Evolutionary conservation across 1,140 invertebrate genomes (phyloP), one percentile per base, ranked within the genome.

Genomic region (Venustaconcha ellipsiformis): DNA sequence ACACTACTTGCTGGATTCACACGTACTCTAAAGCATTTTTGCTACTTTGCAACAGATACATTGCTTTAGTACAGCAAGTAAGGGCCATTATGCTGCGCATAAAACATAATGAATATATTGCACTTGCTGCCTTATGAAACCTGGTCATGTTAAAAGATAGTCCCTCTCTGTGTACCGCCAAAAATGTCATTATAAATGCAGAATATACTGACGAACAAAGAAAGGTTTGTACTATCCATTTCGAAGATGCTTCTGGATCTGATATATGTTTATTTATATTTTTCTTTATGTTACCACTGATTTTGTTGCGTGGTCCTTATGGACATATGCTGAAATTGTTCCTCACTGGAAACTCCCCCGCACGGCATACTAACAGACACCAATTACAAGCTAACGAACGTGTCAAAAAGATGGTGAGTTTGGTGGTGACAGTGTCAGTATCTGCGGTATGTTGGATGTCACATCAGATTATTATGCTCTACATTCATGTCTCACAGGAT

Each of bases 401-500:
- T n/a, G 57, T 23, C 30, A 59, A 13, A 6, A 23, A 30, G 14
- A 26, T 70, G 57, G n/a, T 70, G 4, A 15, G 30, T 30, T 30
- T 26, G 14, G 56, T 62, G 6, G 69, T 70, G 11, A 56, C 37
- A 12, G 57, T 57, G 4, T n/a, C n/a, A n/a, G n/a, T n/a, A n/a
- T 70, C 58, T 60, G 69, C 69, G 5, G 18, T 70, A n/a, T 70
- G 69, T 17, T 70, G 69, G 69, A 23, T 70, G 4, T 57, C 69
- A 57, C 58, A 62, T 30, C 57, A 70, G n/a, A 37, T 60, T 13
- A 30, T 70, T 3, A 17, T 59, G 17, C 56, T 70, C 18, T 37
- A 37, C 37, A 30, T 30, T 15, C 6, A 60, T n/a, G 58, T 3
- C 30, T 70, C 60, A 23, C 58, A 17, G 14, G 3, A 60, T 18